Percentiles rank a stretch among this genome's conserved stretches.
These are phyloP conservation scores for Tipula unca DNA, from an alignment of 2,888 invertebrate species.

Conservation along the genomic window DNA sequence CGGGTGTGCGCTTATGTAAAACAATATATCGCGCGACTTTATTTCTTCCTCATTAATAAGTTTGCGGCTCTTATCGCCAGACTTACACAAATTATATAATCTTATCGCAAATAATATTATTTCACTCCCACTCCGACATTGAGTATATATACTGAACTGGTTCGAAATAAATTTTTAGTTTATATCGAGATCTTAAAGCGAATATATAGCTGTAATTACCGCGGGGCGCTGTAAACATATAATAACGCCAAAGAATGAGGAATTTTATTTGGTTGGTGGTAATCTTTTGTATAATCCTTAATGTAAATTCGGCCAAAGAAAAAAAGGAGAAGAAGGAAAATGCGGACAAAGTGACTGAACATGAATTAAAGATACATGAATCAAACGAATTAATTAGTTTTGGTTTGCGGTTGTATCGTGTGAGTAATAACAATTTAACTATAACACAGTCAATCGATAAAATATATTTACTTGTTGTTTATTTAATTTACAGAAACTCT, in stretches of 20 bases:
- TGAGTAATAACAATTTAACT: background rate
- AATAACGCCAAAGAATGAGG: too few species aligned
- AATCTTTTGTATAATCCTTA: background rate
- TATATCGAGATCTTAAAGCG: background rate
- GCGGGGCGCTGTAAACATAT: background rate
- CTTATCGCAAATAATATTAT: background rate
- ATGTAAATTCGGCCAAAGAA: background rate
- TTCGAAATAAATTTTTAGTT: background rate
- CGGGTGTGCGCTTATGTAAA: background rate
- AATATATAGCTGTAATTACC: background rate
- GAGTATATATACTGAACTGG: background rate
- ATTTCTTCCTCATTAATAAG: background rate
- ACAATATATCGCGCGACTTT: background rate
- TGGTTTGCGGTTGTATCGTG: background rate
- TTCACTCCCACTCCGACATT: background rate
- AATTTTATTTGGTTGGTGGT: background rate
- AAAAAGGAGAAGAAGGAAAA: background rate
- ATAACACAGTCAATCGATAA: background rate
- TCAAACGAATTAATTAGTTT: background rate
- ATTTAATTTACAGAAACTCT: background rate
- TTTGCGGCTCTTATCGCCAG: background rate
- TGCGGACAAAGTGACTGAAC: background rate
- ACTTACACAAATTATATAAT: background rate
- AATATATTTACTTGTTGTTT: background rate
- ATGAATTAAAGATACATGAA: background rate